Conservation (phyloP, 2,888 invertebrate genomes). For the Callimorpha dominula region DNA sequence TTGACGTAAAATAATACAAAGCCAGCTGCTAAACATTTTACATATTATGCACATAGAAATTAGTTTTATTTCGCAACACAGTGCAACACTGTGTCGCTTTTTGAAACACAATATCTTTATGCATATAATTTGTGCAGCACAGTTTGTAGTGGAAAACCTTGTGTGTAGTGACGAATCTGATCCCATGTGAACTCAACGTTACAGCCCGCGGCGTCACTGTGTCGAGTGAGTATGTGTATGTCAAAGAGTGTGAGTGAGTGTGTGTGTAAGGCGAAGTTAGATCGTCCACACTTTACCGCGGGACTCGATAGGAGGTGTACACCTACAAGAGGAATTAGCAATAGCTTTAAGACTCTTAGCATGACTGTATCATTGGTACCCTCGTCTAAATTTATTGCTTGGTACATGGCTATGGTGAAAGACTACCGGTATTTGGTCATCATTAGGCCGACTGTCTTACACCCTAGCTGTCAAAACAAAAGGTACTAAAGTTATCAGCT, state of each 20-base stretch:
- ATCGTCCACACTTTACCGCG: constrained; percentile 87
- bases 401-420: no score
- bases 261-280: constrained; percentile 85
- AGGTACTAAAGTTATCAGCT: no score
- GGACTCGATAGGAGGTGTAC: constrained; percentile 82
- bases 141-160: constrained; percentile 57
- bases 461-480: no score
- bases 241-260: constrained; percentile 54
- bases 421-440: no score
- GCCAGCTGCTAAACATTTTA: constrained; percentile 6
- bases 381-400: no score
- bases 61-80: constrained; percentile 29
- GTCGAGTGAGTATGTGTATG: constrained; percentile 52
- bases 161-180: constrained; percentile 74
- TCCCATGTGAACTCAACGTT: constrained; percentile 74
- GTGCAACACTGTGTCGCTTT: constrained; percentile 37
- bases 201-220: constrained; percentile 71
- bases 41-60: constrained; percentile 12
- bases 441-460: no score
- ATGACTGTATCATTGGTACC: neutral
- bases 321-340: constrained; percentile 47
- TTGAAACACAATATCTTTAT: constrained; percentile 23
- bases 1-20: constrained; percentile 9
- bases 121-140: constrained; percentile 37
- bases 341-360: constrained; percentile 9